Evolutionary conservation across 2,797 vertebrate genomes (phyloP), one percentile per base, ranked within the genome.

Genomic region (Tangara arthus): DNA sequence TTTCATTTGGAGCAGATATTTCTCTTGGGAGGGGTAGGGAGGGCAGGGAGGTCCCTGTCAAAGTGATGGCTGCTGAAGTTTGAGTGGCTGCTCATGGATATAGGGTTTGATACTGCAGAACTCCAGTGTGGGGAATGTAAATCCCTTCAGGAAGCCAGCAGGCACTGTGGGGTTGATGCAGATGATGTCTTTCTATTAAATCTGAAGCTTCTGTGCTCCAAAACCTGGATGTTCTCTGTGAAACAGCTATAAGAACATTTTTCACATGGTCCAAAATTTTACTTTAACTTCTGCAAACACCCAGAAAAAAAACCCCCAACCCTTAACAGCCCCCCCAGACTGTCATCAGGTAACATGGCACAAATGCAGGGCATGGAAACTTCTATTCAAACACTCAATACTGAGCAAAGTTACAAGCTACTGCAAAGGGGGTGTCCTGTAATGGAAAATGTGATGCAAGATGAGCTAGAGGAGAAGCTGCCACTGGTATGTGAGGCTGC

Each of bases 1-100:
- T 90, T 56, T 82, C 6, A 21, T 91, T 94, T 92, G 94, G 70
- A 97, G 86, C 34, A 69, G 68, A 78, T 76, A 12, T 78, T 85
- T 88, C 72, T 79, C 15, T 53, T 91, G 66, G 60, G 86, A 35
- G 11, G 14, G 6, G 7, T 12, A 15, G 9, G 12, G 18, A 37
- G 26, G 44, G 32, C 27, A 42, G 70, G 17, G 22, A 22, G 72
- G 52, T 50, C 66, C 41, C 30, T 89, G 82, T 83, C 82, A 28
- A 49, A n/a, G 26, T 23, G 85, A 57, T 69, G 86, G 18, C 19
- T 53, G 65, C 79, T 81, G 46, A 64, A 92, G 53, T 12, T 69
- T 95, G 59, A 13, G 32, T 71, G 89, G 90, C 16, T 94, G 63
- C 63, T 95, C 53, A 41, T 53, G 65, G 82, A 15, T 91, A 69